Percentiles rank a stretch among this genome's conserved stretches.
These are phyloP conservation scores for Procambarus clarkii DNA, from an alignment of 1,140 invertebrate species.

Conservation along the genomic window DNA sequence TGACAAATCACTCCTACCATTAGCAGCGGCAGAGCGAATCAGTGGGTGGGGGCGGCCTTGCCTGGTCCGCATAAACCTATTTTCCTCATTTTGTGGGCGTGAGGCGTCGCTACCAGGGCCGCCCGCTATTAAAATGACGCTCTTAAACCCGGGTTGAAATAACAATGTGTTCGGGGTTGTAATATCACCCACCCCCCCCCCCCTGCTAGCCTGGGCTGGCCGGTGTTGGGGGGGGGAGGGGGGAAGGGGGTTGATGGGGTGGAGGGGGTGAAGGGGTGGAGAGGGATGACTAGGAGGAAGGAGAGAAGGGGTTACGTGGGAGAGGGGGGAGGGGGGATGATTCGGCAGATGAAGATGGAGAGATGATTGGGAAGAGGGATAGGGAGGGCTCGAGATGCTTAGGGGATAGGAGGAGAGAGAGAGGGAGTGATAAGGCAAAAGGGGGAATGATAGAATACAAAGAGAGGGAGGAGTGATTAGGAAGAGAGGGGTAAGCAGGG, in stretches of 20 bases:
- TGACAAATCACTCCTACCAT: constrained; percentile 45
- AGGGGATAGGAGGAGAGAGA: neutral
- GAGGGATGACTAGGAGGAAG: neutral
- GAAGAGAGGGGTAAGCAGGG: neutral
- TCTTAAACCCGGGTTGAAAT: constrained; percentile 3
- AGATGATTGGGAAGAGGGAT: neutral
- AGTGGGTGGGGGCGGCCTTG: neutral
- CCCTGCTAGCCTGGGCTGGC: neutral
- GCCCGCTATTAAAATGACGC: constrained; percentile 22
- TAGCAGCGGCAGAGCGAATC: constrained; percentile 42
- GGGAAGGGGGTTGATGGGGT: neutral
- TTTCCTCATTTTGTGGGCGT: constrained; percentile 39
- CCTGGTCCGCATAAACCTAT: constrained; percentile 44
- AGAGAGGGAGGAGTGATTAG: neutral
- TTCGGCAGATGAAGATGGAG: neutral
- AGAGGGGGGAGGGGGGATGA: too few relatives aligned
- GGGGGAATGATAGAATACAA: neutral
- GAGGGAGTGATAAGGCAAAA: neutral
- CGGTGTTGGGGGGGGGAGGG: neutral
- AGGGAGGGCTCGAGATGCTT: too few relatives aligned
- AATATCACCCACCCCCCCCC: too few relatives aligned
- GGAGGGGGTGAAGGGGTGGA: neutral
- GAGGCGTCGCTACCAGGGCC: neutral
- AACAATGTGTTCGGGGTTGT: constrained; percentile 5
- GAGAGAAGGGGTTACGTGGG: neutral